Evolutionary conservation across 2,113 vertebrate genomes (phyloP).

Genomic region (Alaudala cheleensis): DNA sequence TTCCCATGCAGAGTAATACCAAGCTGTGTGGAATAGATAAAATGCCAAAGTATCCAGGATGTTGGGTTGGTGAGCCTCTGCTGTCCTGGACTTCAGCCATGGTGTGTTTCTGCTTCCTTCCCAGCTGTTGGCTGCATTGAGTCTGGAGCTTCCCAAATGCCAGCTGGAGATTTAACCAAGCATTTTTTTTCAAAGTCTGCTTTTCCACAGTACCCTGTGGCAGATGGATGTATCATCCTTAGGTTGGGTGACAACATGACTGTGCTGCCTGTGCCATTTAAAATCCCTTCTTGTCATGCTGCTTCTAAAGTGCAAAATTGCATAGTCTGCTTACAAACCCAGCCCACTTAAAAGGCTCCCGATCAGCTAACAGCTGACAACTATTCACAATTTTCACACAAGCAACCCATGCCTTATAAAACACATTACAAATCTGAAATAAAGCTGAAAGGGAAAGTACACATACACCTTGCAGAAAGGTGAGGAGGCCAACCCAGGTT

Average conservation of each 20-base stretch:
- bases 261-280: background rate
- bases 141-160: background rate
- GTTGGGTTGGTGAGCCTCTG: background rate
- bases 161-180: background rate
- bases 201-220: background rate
- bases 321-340: background rate
- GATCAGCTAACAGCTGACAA: background rate
- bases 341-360: background rate
- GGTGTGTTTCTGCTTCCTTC: background rate
- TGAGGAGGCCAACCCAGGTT: background rate
- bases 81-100: background rate
- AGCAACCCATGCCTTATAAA: background rate
- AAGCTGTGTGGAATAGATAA: background rate
- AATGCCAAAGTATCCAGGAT: background rate
- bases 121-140: background rate
- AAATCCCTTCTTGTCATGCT: background rate
- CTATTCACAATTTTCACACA: background rate
- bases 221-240: background rate
- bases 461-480: background rate
- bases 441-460: background rate
- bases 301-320: background rate
- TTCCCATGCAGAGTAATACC: background rate
- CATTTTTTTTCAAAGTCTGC: background rate
- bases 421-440: background rate
- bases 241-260: background rate